Percentiles rank a stretch among this genome's conserved stretches.
These are phyloP conservation scores for Oncorhynchus tshawytscha DNA, from an alignment of 2,113 vertebrate genomes.

Conservation along the genomic window DNA sequence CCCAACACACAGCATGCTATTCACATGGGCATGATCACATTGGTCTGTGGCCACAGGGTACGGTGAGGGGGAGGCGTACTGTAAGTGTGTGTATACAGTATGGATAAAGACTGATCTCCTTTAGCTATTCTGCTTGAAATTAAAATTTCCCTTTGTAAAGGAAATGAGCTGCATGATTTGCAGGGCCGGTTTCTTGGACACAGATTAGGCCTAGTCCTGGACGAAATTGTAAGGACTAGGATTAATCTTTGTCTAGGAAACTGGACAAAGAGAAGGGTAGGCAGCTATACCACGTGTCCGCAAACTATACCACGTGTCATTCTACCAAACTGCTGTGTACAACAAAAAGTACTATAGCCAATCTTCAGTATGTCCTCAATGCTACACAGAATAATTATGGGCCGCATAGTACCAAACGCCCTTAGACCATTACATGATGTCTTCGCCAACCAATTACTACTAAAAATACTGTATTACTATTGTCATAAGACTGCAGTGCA, in stretches of 20 bases:
- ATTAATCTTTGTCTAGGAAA: too few relatives aligned
- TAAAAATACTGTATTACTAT: not conserved
- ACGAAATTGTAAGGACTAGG: too few relatives aligned
- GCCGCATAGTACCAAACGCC: not conserved
- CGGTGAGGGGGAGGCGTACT: not conserved
- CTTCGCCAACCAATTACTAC: not conserved
- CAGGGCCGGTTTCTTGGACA: too few relatives aligned
- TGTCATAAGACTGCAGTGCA: not conserved
- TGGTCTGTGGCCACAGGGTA: slow-evolving; percentile 45
- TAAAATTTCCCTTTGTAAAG: slow-evolving; percentile 28
- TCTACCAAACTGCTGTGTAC: not conserved
- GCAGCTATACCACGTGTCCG: too few relatives aligned
- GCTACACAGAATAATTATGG: not conserved
- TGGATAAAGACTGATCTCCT: slow-evolving; percentile 53
- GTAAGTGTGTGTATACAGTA: not conserved
- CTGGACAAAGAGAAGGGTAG: too few relatives aligned
- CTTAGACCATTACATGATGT: not conserved
- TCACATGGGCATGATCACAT: slow-evolving; percentile 58
- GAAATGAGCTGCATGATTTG: not conserved
- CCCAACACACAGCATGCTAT: slow-evolving; percentile 25
- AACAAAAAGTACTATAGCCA: not conserved
- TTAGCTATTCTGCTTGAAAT: slow-evolving; percentile 43
- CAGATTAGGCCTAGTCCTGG: too few relatives aligned
- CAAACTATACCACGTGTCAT: not conserved
- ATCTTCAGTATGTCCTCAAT: not conserved